These are phyloP conservation scores for Aporrectodea caliginosa DNA, from an alignment of 1,140 invertebrate species.

Conservation along the genomic window DNA sequence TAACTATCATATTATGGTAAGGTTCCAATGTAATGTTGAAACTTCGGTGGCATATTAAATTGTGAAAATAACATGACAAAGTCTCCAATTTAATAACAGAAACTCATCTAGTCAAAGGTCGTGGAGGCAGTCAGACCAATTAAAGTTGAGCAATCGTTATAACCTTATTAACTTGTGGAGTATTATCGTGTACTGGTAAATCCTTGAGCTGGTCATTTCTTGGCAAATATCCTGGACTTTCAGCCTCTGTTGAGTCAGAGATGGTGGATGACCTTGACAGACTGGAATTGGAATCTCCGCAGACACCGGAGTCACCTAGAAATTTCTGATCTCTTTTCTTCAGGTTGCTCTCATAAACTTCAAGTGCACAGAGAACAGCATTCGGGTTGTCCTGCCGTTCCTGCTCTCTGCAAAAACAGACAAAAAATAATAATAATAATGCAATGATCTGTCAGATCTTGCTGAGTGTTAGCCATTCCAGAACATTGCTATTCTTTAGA, in stretches of 20 bases:
- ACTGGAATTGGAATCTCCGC: no score
- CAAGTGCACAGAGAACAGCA: not conserved
- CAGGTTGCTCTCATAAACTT: not conserved
- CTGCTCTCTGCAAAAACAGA: not conserved
- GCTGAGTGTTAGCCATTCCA: no score
- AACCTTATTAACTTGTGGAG: not conserved
- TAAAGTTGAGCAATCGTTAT: no score
- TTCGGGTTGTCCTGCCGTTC: not conserved
- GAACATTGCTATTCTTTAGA: no score
- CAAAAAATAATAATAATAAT: not conserved
- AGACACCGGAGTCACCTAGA: not conserved
- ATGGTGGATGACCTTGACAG: not conserved
- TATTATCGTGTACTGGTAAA: not conserved
- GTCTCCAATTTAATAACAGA: no score
- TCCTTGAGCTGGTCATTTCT: not conserved
- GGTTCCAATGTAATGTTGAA: no score
- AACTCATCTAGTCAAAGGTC: no score
- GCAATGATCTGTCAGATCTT: not conserved
- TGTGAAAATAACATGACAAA: no score
- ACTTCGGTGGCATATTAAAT: no score
- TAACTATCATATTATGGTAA: no score
- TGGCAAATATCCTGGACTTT: not conserved
- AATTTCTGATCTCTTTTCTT: not conserved
- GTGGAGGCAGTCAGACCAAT: no score
- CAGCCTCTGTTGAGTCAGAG: not conserved